Conservation (phyloP, 2,113 vertebrate genomes). For the Panthera leo region DNA sequence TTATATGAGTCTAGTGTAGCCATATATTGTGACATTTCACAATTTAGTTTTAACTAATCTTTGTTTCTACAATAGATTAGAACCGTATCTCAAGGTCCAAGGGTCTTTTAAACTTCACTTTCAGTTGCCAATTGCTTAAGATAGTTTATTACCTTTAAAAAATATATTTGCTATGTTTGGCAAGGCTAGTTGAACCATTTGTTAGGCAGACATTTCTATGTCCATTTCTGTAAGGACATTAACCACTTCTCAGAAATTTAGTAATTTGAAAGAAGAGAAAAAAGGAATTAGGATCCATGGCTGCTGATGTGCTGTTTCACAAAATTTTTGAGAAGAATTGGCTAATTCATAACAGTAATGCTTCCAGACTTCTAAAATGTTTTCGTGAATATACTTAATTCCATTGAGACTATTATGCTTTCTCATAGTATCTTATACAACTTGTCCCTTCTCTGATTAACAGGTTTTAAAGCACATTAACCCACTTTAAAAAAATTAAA, state of each 20-base stretch:
- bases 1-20: not conserved
- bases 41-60: conserved; percentile 50
- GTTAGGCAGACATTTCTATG: not conserved
- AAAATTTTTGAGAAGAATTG: conserved; percentile 12
- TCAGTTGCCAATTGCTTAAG: conserved; percentile 1
- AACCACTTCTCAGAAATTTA: not conserved
- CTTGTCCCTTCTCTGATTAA: not conserved
- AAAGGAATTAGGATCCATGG: not conserved
- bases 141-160: not conserved
- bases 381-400: not conserved
- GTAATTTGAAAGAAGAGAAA: not conserved
- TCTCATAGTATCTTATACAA: not conserved
- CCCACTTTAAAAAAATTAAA: conserved; percentile 47
- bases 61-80: not conserved
- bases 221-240: not conserved
- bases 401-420: not conserved
- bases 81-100: not conserved
- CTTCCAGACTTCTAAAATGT: not conserved
- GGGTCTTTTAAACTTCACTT: conserved; percentile 16
- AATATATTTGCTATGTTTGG: not conserved
- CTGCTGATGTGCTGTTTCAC: not conserved
- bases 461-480: not conserved
- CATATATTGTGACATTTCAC: not conserved
- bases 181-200: not conserved
- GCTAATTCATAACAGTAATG: not conserved